Evolutionary conservation across 64 coral and sea anemone genomes (phyloP), one percentile per base, ranked within the genome.

Genomic region (Pocillopora damicornis): DNA sequence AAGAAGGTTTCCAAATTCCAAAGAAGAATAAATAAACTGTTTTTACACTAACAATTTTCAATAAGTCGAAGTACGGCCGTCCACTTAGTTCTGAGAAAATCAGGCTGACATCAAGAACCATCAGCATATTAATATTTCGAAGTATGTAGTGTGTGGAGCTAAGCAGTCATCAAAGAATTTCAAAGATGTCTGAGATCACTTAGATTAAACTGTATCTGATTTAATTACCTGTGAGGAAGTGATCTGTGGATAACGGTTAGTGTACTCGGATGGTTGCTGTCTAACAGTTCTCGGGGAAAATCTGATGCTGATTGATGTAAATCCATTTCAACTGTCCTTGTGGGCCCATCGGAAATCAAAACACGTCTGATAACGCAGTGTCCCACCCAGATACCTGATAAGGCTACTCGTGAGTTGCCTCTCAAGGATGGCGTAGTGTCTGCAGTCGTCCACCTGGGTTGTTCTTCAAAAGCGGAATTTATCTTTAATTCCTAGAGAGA

Each of bases 241-340:
- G 61, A 82, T 67, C 80, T 63, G 61, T 82, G 80, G 37, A 82
- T 67, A 17, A 82, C 61, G 17, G 13, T 82, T 36, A 82, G 2
- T 1, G 36, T 67, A 82, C 62, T 38, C 34, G 6, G 35, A 35
- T 82, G 34, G 59, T 30, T 60, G 66, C 7, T 18, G 2, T 14
- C 66, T 8, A 66, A 3, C 37, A 82, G 35, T 2, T 9, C 80
- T 18, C 65, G 11, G 0, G 80, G 80, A 82, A 82, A 82, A 34
- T 81, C 35, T 18, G 59, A 81, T 37, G 59, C 25, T 64, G 80
- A 82, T 18, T 81, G 79, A 25, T 81, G 79, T 5, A 62, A 60
- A 63, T 64, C 60, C 60, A 81, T 63, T 36, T 22, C 35, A 10
- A 81, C 60, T 15, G 62, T 10, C 30, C 15, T 36, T 17, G 1